Evolutionary conservation across 2,113 vertebrate genomes (phyloP), one percentile per base, ranked within the genome.

Genomic region (Nicator chloris): DNA sequence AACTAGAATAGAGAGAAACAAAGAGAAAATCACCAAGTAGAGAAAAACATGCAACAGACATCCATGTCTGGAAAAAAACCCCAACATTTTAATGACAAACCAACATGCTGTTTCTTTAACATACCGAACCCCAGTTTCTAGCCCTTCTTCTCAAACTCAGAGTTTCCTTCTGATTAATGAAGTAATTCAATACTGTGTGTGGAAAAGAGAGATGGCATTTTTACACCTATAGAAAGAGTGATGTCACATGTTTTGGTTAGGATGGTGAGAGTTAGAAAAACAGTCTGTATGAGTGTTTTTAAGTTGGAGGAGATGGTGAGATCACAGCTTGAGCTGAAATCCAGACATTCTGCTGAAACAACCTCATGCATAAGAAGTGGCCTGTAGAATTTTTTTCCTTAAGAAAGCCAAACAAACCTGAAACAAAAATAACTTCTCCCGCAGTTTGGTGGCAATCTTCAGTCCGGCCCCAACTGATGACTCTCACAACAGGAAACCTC

Each of bases 181-280:
- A 95, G 92, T 93, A 92, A 97, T 92, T 90, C 78, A 93, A 86
- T 95, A 70, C 23, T 42, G 88, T 86, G 82, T 90, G 75, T 92
- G 82, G 69, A 90, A 87, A 93, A 88, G 47, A 75, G 70, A 54
- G 63, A 51, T 3, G 10, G 68, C 72, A 31, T 83, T 96, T 95
- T 96, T 81, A 86, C 88, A 90, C 92, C 88, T 95, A 86, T 72
- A 95, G 90, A 73, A 88, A 44, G 64, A 70, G 37, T 96, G 93
- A 96, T 93, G 95, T 96, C 92, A 96, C 28, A 15, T 96, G 69
- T 96, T 97, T 96, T 96, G 82, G 72, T 96, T 95, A 86, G 92
- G 72, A 84, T 94, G 86, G 69, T 3, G 37, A 86, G 90, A 75
- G 69, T 84, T 95, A 92, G 61, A 88, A 84, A 96, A 97, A 93